Base-by-base conservation (phyloP, 2,888 invertebrate species). In the Phyto melanocephala region DNA sequence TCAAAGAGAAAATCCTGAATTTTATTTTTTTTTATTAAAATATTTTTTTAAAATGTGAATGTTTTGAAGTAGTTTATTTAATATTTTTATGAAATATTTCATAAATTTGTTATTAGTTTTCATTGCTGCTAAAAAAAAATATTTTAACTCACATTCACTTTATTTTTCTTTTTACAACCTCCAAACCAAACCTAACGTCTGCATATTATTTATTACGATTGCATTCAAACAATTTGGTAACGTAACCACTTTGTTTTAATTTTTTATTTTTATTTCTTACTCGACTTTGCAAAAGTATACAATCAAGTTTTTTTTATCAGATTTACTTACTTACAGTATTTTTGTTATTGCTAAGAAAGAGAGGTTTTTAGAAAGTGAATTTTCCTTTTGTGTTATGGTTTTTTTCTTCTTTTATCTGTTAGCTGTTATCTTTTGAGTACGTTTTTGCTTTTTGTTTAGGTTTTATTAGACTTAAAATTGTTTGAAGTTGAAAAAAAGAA, bases 351-450 rank as follows among this genome's bases (percentile, higher is more conserved):
- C 75, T 24, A 71, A 50, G 17, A 68, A 62, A 68, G 54, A 68
- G 77, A 71, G 33, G 45, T 47, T 81, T 77, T 82, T 82, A 79
- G 82, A 82, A 82, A 82, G 82, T 82, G 40, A 80, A 75, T 75
- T 81, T 76, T 75, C 63, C 60, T 72, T 68, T 54, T 71, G 37
- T 68, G 50, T 72, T 5, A 17, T 13, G 17, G 33, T 37, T 24
- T 1, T 24, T 20, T 40, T 60, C n/a, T 58, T 22, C 47, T 28
- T 10, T 42, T 42, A 22, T 17, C 22, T 60, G 22, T 28, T 52
- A 10, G 33, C 15, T 50, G 13, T 40, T 58, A 13, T 33, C 20
- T 22, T 20, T 60, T 24, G 7, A 24, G 4, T 24, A 13, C 7
- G 37, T 40, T 40, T 40, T 54, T 28, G 50, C 10, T 33, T 33